These are phyloP conservation scores for Neodiprion lecontei DNA, from an alignment of 1,140 invertebrate genomes.

Conservation along the genomic window DNA sequence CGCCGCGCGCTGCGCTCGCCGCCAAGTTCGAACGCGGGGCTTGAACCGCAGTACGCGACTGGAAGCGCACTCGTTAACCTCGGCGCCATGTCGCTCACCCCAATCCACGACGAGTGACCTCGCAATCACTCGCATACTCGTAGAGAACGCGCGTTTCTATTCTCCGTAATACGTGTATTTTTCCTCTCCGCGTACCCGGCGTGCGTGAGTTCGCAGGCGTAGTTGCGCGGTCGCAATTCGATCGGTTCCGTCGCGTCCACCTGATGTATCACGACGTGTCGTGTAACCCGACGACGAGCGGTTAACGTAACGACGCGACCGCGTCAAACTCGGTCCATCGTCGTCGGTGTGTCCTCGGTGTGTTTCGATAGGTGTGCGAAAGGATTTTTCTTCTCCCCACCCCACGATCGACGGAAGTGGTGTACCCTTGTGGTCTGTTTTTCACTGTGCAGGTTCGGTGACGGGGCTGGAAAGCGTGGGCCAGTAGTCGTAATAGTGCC, in stretches of 20 bases:
- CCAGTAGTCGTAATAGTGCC: too few relatives aligned
- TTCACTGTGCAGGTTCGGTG: too few relatives aligned
- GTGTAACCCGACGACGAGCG: too few relatives aligned
- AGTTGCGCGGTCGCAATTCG: conserved; percentile 34
- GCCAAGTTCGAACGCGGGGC: conserved; percentile 48
- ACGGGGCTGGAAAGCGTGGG: too few relatives aligned
- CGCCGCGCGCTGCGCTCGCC: conserved; percentile 46
- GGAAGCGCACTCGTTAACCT: conserved; percentile 46
- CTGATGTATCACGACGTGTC: too few relatives aligned
- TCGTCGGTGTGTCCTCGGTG: too few relatives aligned
- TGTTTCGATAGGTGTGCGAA: too few relatives aligned
- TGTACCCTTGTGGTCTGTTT: too few relatives aligned
- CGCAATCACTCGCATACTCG: conserved; percentile 35
- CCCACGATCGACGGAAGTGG: too few relatives aligned
- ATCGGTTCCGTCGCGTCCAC: conserved; percentile 1
- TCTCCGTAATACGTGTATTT: conserved; percentile 23
- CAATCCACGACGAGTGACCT: not conserved
- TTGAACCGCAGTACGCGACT: conserved; percentile 55
- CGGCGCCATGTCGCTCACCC: conserved; percentile 24
- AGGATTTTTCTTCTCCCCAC: too few relatives aligned
- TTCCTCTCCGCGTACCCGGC: conserved; percentile 33
- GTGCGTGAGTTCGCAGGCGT: conserved; percentile 18
- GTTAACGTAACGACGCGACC: too few relatives aligned
- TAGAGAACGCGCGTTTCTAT: conserved; percentile 18
- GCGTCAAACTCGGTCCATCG: too few relatives aligned